phyloP scores from a whole-genome alignment of 1,140 invertebrate genomes.

The Eufriesea mexicana region DNA sequence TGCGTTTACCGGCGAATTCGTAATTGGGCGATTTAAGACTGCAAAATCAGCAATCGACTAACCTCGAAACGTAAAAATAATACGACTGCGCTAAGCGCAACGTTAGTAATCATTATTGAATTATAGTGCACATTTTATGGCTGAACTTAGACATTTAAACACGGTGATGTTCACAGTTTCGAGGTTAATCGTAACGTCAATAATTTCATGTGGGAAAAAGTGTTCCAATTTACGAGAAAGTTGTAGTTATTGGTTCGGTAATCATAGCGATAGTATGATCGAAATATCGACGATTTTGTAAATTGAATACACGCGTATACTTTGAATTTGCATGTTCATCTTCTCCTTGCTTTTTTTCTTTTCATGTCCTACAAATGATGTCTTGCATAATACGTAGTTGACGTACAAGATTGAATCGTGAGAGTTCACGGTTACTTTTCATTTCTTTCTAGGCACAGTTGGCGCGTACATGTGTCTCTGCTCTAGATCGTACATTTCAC shows the following conservation, averaged over 20 bases:
- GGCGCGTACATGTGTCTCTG: no score
- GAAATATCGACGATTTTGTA: background rate
- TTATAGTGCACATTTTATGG: background rate
- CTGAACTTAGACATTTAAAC: background rate
- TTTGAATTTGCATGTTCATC: background rate
- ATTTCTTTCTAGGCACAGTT: background rate
- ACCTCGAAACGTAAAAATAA: slow-evolving; percentile 15
- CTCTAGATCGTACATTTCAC: background rate
- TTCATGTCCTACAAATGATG: background rate
- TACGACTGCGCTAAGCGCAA: background rate
- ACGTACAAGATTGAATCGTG: slow-evolving; percentile 2
- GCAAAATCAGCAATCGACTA: slow-evolving; percentile 17
- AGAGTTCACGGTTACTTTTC: slow-evolving; percentile 32
- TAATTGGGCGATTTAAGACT: slow-evolving; percentile 1
- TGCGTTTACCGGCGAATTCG: background rate
- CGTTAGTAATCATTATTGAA: background rate
- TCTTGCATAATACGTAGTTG: slow-evolving; percentile 13
- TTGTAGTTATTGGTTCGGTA: background rate
- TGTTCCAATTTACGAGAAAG: background rate
- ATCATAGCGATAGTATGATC: background rate
- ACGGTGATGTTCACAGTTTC: background rate
- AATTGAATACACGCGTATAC: background rate
- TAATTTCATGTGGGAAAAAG: background rate
- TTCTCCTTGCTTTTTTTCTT: background rate
- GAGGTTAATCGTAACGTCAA: background rate